A percentile compares a stretch with the other conserved stretches of the same genome.
Conservation (phyloP, 2,888 invertebrate species). For the Candidula unifasciata region DNA sequence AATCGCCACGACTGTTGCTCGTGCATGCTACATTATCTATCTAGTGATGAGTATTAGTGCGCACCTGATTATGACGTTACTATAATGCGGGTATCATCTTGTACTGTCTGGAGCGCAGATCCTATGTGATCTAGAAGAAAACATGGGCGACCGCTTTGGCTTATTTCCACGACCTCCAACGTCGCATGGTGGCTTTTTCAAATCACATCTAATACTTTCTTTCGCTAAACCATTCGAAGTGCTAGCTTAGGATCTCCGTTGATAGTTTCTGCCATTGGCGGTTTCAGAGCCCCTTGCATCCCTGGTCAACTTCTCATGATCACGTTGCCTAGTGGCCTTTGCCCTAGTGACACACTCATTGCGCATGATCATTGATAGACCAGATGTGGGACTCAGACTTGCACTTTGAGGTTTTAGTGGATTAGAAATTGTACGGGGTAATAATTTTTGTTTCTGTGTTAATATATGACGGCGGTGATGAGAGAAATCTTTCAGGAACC, state of each 20-base stretch:
- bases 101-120: no score
- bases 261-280: constrained; percentile 79
- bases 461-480: no score
- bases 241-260: constrained; percentile 78
- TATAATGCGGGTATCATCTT: no score
- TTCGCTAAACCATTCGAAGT: constrained; percentile 79
- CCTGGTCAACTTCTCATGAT: constrained; percentile 78
- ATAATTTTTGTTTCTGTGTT: no score
- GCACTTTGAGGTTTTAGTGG: constrained; percentile 96
- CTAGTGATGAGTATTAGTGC: no score
- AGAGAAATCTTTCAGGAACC: no score
- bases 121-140: no score
- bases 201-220: constrained; percentile 84
- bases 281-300: constrained; percentile 75
- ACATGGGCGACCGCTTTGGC: constrained; percentile 91
- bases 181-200: no score
- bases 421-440: constrained; percentile 74
- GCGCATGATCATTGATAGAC: constrained; percentile 90
- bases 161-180: constrained; percentile 82
- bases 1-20: no score
- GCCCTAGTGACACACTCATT: constrained; percentile 79
- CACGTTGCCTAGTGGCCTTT: constrained; percentile 79
- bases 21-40: no score
- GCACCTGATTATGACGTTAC: no score
- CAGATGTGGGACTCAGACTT: constrained; percentile 94